phyloP scores from a whole-genome alignment of 2,113 vertebrate species.

The Nycticorax nycticorax region DNA sequence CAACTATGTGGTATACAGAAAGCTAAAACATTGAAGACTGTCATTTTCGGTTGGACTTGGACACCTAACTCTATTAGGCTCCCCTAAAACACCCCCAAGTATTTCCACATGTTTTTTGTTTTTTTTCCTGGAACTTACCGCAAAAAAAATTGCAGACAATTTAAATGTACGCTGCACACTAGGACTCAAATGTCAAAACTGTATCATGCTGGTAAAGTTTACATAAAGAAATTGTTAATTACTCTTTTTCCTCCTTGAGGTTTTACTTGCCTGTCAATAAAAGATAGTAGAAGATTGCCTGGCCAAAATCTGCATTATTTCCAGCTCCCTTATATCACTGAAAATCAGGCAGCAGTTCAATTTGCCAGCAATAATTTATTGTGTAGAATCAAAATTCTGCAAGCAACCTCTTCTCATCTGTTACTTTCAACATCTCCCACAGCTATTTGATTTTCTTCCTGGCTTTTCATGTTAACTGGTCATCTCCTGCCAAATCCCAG shows the following conservation, averaged over 20 bases:
- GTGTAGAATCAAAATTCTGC: background rate
- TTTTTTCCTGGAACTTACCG: background rate
- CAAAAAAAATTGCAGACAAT: background rate
- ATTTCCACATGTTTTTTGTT: background rate
- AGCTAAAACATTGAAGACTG: background rate
- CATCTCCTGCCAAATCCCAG: conserved; percentile 3
- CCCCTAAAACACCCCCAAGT: background rate
- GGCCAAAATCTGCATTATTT: background rate
- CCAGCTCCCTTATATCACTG: background rate
- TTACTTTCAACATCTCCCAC: conserved; percentile 15
- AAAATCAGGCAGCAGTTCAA: conserved; percentile 1
- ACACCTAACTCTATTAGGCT: background rate
- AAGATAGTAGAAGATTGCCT: background rate
- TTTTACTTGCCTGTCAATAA: background rate
- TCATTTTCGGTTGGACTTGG: background rate
- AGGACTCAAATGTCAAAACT: conserved; percentile 10
- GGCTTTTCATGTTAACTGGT: conserved; percentile 26
- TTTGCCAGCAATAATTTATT: background rate
- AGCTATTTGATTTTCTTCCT: conserved; percentile 44
- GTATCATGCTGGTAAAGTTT: background rate
- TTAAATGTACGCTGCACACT: background rate
- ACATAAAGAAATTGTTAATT: conserved; percentile 4
- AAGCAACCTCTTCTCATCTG: conserved; percentile 11
- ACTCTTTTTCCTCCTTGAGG: background rate
- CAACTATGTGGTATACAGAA: background rate